Conservation (phyloP, 2,888 invertebrate genomes). For the Rhingia campestris region DNA sequence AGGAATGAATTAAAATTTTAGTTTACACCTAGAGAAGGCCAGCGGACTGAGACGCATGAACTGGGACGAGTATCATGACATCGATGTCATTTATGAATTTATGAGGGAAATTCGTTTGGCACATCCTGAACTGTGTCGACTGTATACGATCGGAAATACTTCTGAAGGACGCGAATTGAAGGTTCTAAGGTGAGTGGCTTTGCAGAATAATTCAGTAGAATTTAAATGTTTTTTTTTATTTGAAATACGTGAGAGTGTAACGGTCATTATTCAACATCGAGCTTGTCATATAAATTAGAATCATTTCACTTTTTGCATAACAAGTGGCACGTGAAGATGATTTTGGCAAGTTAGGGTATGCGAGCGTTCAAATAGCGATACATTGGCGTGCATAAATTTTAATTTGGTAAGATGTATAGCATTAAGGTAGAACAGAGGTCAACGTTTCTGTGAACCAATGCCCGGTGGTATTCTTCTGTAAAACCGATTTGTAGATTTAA, state of each 20-base stretch:
- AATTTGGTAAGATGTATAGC: no score
- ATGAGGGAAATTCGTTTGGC: slow-evolving; percentile 88
- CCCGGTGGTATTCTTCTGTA: no score
- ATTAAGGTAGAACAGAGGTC: no score
- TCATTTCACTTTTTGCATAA: not conserved
- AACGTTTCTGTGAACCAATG: no score
- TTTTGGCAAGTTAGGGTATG: not conserved
- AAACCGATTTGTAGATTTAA: no score
- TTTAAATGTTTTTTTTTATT: not conserved
- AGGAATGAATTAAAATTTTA: slow-evolving; percentile 40
- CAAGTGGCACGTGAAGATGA: slow-evolving; percentile 5
- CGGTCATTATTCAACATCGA: not conserved
- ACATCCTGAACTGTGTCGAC: slow-evolving; percentile 88
- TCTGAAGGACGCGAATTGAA: slow-evolving; percentile 90
- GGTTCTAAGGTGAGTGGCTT: slow-evolving; percentile 83
- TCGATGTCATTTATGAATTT: slow-evolving; percentile 87
- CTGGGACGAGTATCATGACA: slow-evolving; percentile 90
- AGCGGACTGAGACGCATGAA: slow-evolving; percentile 84
- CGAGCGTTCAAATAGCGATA: no score
- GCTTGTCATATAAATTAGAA: slow-evolving; percentile 4
- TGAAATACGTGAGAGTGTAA: slow-evolving; percentile 12
- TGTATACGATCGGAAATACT: slow-evolving; percentile 89
- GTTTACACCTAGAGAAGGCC: slow-evolving; percentile 58
- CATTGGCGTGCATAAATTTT: no score
- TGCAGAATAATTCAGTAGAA: not conserved